These are phyloP conservation scores for Capromys pilorides DNA, from an alignment of 2,797 vertebrate genomes.

Conservation along the genomic window DNA sequence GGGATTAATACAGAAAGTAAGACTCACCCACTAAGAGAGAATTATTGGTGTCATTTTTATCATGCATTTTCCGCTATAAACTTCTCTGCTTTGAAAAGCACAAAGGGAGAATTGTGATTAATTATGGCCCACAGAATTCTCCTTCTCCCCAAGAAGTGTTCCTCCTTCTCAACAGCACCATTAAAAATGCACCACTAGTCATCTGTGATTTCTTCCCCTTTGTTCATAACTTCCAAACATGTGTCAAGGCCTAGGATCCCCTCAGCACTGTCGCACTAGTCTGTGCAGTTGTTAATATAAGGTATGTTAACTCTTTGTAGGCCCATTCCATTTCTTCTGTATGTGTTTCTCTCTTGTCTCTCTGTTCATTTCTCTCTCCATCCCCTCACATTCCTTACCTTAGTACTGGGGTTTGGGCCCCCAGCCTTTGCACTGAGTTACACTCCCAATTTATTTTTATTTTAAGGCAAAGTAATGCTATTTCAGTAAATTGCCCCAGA, in stretches of 20 bases:
- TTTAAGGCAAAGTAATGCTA: neutral
- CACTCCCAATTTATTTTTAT: neutral
- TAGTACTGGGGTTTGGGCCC: neutral
- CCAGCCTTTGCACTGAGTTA: neutral
- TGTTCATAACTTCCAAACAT: neutral
- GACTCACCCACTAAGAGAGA: neutral
- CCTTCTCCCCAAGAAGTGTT: neutral
- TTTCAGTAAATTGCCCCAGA: neutral
- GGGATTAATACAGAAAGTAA: neutral
- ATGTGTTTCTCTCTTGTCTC: neutral
- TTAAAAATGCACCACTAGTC: neutral
- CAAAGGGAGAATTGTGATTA: constrained; percentile 41
- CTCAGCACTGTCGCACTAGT: neutral
- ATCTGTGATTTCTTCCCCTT: constrained; percentile 25
- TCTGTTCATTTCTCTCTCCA: neutral
- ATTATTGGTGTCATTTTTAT: constrained; percentile 33
- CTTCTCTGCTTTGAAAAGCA: constrained; percentile 39
- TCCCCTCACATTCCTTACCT: neutral
- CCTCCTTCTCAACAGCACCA: constrained; percentile 16
- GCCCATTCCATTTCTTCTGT: neutral
- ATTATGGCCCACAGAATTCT: neutral
- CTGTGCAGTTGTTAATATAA: neutral
- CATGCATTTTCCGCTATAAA: neutral
- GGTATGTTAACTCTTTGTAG: neutral
- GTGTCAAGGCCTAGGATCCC: neutral